phyloP scores from a whole-genome alignment of 2,888 invertebrate genomes.

The Lordiphosa fenestrarum region DNA sequence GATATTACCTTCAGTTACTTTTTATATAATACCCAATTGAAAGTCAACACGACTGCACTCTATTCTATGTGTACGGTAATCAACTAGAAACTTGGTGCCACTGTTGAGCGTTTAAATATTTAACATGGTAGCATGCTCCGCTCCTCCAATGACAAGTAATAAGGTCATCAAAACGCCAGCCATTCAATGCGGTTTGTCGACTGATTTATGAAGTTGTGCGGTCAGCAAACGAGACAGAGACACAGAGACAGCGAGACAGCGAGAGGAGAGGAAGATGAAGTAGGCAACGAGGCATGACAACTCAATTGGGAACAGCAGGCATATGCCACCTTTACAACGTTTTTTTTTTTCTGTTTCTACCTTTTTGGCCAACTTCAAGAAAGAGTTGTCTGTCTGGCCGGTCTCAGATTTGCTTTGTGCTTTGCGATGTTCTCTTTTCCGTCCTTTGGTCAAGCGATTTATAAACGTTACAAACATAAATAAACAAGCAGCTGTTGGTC shows the following conservation, averaged over 20 bases:
- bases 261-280: not conserved
- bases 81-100: not conserved
- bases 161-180: slow-evolving; percentile 62
- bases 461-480: slow-evolving; percentile 76
- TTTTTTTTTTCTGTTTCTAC: slow-evolving; percentile 33
- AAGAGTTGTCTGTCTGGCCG: slow-evolving; percentile 34
- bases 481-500: slow-evolving; percentile 64
- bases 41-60: not conserved
- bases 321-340: slow-evolving; percentile 48
- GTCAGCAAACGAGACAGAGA: slow-evolving; percentile 23
- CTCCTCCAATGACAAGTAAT: slow-evolving; percentile 44
- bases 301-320: slow-evolving; percentile 67
- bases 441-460: slow-evolving; percentile 63
- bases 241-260: not conserved
- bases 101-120: slow-evolving; percentile 56
- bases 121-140: slow-evolving; percentile 35
- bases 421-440: slow-evolving; percentile 4
- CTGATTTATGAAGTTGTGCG: slow-evolving; percentile 61
- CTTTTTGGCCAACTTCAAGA: slow-evolving; percentile 21
- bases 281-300: slow-evolving; percentile 45
- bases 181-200: slow-evolving; percentile 54
- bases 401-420: slow-evolving; percentile 32
- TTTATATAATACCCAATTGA: no score
- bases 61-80: not conserved
- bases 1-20: no score